Evolutionary conservation across 2,113 vertebrate genomes (phyloP).

Genomic region (Archocentrus centrarchus): DNA sequence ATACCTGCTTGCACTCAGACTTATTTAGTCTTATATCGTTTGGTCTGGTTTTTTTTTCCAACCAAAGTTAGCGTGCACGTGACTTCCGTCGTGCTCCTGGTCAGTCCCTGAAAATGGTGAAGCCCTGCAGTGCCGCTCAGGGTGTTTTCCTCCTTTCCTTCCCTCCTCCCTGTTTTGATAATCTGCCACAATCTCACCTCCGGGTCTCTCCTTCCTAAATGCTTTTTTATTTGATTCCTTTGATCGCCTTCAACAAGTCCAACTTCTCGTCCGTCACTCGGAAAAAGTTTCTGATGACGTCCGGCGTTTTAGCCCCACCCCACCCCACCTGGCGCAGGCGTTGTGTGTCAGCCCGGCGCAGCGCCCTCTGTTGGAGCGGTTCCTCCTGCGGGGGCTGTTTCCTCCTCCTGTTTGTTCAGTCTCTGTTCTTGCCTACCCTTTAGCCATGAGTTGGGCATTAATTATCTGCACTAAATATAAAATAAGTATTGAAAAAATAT

Average conservation of each 20-base stretch:
- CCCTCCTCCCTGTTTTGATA: constrained; percentile 34
- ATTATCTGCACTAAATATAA: constrained; percentile 97
- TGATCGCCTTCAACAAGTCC: constrained; percentile 89
- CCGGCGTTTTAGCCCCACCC: neutral
- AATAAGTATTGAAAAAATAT: constrained; percentile 70
- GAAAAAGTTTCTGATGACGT: neutral
- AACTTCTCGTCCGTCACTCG: constrained; percentile 87
- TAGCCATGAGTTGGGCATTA: constrained; percentile 98
- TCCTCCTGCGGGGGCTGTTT: constrained; percentile 88
- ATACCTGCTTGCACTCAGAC: constrained; percentile 94
- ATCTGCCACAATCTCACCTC: constrained; percentile 53
- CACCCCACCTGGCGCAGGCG: neutral
- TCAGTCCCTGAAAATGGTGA: constrained; percentile 76
- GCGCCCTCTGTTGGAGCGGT: constrained; percentile 78
- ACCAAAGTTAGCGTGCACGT: constrained; percentile 91
- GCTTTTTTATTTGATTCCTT: constrained; percentile 76
- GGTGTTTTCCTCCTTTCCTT: neutral
- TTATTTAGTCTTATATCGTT: constrained; percentile 74
- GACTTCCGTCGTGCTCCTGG: constrained; percentile 85
- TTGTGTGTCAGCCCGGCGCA: no score
- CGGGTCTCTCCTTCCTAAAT: constrained; percentile 30
- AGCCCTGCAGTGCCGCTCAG: constrained; percentile 35
- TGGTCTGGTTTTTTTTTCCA: constrained; percentile 72
- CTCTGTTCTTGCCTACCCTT: constrained; percentile 82
- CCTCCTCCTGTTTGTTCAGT: constrained; percentile 73